Conservation (phyloP, 2,113 vertebrate genomes). For the Lontra canadensis region DNA sequence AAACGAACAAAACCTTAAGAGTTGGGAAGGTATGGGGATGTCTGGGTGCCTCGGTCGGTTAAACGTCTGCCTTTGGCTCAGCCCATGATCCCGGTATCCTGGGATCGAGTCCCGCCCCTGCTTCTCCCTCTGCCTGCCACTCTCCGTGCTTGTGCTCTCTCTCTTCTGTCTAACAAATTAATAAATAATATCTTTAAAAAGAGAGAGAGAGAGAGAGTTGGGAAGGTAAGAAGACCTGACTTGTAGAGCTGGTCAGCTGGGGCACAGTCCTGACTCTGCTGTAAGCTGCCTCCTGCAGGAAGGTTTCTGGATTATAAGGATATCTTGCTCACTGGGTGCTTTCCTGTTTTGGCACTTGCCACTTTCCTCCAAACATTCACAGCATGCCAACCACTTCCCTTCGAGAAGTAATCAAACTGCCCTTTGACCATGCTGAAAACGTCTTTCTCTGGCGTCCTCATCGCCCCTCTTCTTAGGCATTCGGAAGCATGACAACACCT, state of each 20-base stretch:
- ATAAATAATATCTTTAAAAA: too few species aligned
- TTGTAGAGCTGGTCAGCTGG: too few species aligned
- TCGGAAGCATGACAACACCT: not conserved
- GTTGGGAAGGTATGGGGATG: not conserved
- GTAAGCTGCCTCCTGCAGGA: not conserved
- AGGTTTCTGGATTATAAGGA: not conserved
- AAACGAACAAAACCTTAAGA: not conserved
- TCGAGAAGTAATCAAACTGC: not conserved
- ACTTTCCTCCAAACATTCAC: not conserved
- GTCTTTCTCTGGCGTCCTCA: not conserved
- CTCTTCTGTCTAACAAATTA: too few species aligned
- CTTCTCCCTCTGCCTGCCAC: too few species aligned
- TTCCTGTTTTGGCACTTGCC: not conserved
- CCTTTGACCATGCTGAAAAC: not conserved
- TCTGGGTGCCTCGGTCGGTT: too few species aligned
- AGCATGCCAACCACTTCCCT: not conserved
- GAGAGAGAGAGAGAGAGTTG: not conserved
- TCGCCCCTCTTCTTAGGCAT: not conserved
- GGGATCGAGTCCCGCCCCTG: too few species aligned
- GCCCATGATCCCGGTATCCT: too few species aligned
- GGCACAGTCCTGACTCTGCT: not conserved
- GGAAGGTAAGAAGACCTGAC: not conserved
- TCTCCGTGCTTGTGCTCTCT: too few species aligned
- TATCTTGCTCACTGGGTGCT: not conserved
- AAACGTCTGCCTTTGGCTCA: too few species aligned